These are phyloP conservation scores for Phortica variegata DNA, from an alignment of 1,140 invertebrate genomes.

Conservation along the genomic window DNA sequence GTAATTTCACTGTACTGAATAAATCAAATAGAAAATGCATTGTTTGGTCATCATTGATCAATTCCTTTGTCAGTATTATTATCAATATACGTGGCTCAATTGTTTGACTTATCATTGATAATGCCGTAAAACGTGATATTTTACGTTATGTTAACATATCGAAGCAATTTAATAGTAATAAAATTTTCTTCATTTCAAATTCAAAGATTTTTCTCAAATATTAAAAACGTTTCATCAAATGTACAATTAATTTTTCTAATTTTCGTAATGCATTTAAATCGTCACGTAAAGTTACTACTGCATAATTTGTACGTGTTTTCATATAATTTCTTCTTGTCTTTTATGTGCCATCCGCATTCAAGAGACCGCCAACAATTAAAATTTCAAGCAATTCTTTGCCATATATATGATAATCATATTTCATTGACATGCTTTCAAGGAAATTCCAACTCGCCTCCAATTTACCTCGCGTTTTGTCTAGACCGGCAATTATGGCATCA, in stretches of 20 bases:
- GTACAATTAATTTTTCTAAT: conserved; percentile 10
- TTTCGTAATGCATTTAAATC: conserved; percentile 3
- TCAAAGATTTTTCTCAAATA: conserved; percentile 7
- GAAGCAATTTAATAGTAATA: conserved; percentile 2
- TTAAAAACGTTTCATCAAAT: conserved; percentile 3
- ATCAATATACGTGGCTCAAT: conserved; percentile 1
- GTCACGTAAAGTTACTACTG: conserved; percentile 1
- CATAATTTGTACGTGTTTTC: conserved; percentile 1
- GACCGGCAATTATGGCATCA: conserved; percentile 5
- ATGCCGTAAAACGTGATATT: conserved; percentile 1
- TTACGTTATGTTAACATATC: not conserved
- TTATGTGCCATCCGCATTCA: not conserved
- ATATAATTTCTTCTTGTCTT: not conserved
- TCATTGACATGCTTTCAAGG: conserved; percentile 3
- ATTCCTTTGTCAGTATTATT: conserved; percentile 9
- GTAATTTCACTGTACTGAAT: conserved; percentile 7
- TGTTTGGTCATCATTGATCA: not conserved
- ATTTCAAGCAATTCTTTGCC: conserved; percentile 7
- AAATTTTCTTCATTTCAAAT: not conserved
- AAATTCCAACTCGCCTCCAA: conserved; percentile 18
- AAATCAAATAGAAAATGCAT: conserved; percentile 12
- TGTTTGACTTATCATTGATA: conserved; percentile 3
- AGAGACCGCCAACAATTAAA: conserved; percentile 11
- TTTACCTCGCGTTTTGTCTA: conserved; percentile 11
- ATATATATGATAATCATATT: not conserved